Base-by-base conservation (phyloP, 2,113 vertebrate genomes). In the Sceloporus tristichus region DNA sequence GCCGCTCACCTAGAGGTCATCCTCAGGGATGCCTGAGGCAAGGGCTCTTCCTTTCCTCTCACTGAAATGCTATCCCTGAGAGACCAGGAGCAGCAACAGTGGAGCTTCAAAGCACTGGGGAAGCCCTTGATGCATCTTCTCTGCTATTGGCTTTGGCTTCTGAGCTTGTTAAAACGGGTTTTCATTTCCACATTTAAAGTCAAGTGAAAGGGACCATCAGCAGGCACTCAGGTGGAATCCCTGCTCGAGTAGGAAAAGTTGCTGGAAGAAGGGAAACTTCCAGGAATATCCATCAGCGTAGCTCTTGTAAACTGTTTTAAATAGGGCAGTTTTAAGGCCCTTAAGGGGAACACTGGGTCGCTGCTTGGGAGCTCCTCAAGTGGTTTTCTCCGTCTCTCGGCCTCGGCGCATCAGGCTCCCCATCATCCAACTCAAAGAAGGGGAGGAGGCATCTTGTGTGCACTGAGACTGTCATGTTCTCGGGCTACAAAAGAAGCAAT, bases 401-500 rank as follows among this genome's bases (percentile, higher is more conserved):
- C 59, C 86, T 73, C 29, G 77, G 79, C 86, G 88, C 65, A 85
- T 48, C 48, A 7, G 4, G 90, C 87, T 68, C 85, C 88, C 89
- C 84, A 86, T 89, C 38, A 86, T 89, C 40, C 29, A 88, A 88
- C 38, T 91, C 75, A 83, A 70, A 86, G 84, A 27, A 79, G 85
- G 82, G 85, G 94, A 83, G 73, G 40, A 78, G 77, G 53, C 56
- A 59, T 92, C 59, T 82, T 85, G 34, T 5, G 78, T 82, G 91
- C 21, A 23, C 1, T 2, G 59, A 85, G 93, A 92, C 91, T 93
- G 89, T 85, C 92, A 48, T 93, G 94, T 96, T 95, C 92, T 93
- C 90, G 88, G 94, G 91, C 93, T 93, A 94, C 89, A 95, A 95
- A 94, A 95, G 96, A 96, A 96, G 97, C 97, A 96, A 94, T 92